A percentile compares a stretch with the other conserved stretches of the same genome.
Evolutionary conservation across 2,888 invertebrate genomes (phyloP).

Genomic region (Ganaspis brasiliensis): DNA sequence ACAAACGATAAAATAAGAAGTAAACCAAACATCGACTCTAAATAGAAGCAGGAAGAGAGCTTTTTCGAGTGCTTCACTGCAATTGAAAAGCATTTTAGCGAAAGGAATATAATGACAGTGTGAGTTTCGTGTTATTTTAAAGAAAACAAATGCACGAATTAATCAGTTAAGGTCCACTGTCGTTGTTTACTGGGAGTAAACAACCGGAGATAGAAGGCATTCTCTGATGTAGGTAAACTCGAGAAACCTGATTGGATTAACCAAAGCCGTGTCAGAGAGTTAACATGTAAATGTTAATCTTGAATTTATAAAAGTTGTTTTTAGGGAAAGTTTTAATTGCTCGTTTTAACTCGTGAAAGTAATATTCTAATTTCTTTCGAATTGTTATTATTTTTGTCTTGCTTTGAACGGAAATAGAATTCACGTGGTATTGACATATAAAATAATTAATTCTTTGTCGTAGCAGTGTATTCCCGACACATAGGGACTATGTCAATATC

Average conservation of each 20-base stretch:
- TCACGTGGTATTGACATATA: no score
- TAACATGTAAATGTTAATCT: constrained; percentile 23
- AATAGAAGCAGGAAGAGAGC: not conserved
- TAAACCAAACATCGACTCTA: not conserved
- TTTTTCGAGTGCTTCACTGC: not conserved
- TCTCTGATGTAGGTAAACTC: constrained; percentile 14
- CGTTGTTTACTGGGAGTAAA: constrained; percentile 11
- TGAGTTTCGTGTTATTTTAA: not conserved
- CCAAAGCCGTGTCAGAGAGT: constrained; percentile 14
- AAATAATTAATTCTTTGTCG: no score
- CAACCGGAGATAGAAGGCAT: constrained; percentile 1
- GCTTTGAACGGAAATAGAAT: no score
- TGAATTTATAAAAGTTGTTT: no score
- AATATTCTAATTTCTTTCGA: no score
- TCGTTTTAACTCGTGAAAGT: no score
- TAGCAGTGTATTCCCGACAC: no score
- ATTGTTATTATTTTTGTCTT: no score
- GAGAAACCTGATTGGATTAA: constrained; percentile 36
- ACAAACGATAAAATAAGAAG: not conserved
- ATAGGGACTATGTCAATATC: no score
- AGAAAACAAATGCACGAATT: not conserved
- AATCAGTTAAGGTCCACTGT: not conserved
- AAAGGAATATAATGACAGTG: no score
- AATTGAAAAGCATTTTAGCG: not conserved
- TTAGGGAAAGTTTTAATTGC: no score